Percentiles rank a stretch among this genome's conserved stretches.
Conservation (phyloP, 2,797 vertebrate species). For the Lithobates pipiens region DNA sequence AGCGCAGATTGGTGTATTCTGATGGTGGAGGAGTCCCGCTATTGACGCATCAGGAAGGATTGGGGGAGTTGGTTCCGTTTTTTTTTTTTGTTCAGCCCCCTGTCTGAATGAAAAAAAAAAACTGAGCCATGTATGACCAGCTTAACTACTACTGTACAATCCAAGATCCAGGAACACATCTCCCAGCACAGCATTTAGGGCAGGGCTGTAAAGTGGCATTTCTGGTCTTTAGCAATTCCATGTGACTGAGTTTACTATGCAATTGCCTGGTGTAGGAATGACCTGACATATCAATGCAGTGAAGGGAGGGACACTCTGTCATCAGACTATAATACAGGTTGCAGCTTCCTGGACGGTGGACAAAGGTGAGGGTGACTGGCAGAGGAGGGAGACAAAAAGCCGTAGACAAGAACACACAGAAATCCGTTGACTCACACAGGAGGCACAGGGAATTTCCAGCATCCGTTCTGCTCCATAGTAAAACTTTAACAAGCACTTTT, state of each 20-base stretch:
- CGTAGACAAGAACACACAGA: not conserved
- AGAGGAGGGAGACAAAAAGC: not conserved
- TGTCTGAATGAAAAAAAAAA: no score
- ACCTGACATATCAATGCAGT: not conserved
- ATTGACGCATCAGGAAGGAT: no score
- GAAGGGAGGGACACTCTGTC: slow-evolving; percentile 27
- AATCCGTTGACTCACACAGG: not conserved
- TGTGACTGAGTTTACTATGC: not conserved
- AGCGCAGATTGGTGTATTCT: no score
- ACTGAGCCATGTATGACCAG: no score
- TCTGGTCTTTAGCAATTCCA: not conserved
- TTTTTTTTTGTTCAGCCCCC: no score
- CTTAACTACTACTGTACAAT: no score
- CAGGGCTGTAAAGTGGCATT: not conserved
- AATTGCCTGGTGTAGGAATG: not conserved
- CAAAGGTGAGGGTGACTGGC: not conserved
- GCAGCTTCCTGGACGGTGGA: slow-evolving; percentile 32
- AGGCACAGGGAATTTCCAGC: not conserved
- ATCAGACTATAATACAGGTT: slow-evolving; percentile 7
- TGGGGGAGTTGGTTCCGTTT: no score
- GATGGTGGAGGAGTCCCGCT: no score
- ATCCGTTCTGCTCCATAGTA: not conserved
- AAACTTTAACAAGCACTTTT: not conserved
- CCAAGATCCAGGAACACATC: no score
- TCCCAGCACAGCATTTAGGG: not conserved